Evolutionary conservation across 2,797 vertebrate genomes (phyloP), one percentile per base, ranked within the genome.

Genomic region (Sternarchorhynchus goeldii): DNA sequence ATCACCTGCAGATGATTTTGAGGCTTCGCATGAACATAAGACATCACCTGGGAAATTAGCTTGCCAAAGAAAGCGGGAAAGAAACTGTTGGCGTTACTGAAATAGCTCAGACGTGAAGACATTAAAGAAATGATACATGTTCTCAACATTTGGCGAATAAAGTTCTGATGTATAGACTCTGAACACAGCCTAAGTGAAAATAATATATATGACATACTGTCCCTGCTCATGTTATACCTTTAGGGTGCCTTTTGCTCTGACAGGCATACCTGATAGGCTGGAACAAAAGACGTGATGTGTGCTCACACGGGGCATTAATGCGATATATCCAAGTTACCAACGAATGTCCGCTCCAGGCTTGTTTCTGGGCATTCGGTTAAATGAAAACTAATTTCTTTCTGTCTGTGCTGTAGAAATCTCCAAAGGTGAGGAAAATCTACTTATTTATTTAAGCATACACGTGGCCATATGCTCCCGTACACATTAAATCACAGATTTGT

Each of bases 11-110:
- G 67, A 65, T 79, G 77, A 83, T 84, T 53, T 65, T 64, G 80
- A 70, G 58, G 34, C 55, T 60, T 73, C 21, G 56, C 63, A 29
- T 29, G 79, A 65, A 72, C 65, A 60, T 78, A 79, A 68, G 63
- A 73, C 41, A 81, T 83, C 83, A 60, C 79, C 64, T 70, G 72
- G 81, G 78, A 84, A 86, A 87, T 86, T 85, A 85, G 81, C 66
- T 68, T 64, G 69, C 41, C 78, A 78, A 79, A 79, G 59, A 76
- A 78, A 81, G 65, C 55, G 75, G 62, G 68, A 74, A 55, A n/a
- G 73, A 70, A 78, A 66, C 57, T 50, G 59, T 16, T 70, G 12
- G 66, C 73, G 65, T 63, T 21, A 67, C 31, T 41, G 55, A 25
- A 6, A 34, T 17, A 60, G 6, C 18, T 34, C 21, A 3, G 41